Evolutionary conservation across 64 coral and sea anemone genomes (phyloP).

Genomic region (Hydrozoanthus tunicans): DNA sequence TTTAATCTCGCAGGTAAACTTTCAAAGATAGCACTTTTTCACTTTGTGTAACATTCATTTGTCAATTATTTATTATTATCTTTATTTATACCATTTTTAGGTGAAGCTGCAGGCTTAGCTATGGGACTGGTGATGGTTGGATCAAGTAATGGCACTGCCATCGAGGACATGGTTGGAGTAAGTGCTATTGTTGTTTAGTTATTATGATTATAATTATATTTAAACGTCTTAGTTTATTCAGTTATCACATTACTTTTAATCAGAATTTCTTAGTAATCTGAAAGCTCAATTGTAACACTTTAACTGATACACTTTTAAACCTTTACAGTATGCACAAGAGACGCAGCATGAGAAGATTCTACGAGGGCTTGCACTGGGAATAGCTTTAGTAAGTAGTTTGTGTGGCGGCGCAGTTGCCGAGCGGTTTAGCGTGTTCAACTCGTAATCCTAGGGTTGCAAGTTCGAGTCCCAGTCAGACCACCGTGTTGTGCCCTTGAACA

Average conservation of each 20-base stretch:
- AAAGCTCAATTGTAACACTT: too few species aligned
- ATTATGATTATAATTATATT: not conserved
- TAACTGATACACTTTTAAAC: not conserved
- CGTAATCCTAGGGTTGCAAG: too few species aligned
- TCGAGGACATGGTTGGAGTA: slow-evolving; percentile 99
- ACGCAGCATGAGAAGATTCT: slow-evolving; percentile 99
- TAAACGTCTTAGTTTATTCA: too few species aligned
- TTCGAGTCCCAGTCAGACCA: too few species aligned
- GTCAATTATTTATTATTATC: not conserved
- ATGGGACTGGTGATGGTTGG: slow-evolving; percentile 99
- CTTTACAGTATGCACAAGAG: slow-evolving; percentile 90
- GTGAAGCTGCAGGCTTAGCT: slow-evolving; percentile 94
- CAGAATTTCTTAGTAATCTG: too few species aligned
- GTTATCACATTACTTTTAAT: too few species aligned
- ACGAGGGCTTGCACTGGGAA: slow-evolving; percentile 85
- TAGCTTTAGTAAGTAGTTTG: slow-evolving; percentile 77
- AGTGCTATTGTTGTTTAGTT: slow-evolving; percentile 9
- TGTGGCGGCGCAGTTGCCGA: not conserved
- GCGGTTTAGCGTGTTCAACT: too few species aligned
- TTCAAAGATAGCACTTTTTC: too few species aligned
- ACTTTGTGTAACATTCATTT: not conserved
- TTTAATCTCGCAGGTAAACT: too few species aligned
- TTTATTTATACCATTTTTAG: slow-evolving; percentile 6
- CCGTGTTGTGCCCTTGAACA: too few species aligned
- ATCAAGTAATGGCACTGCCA: slow-evolving; percentile 83